Evolutionary conservation across 2,113 vertebrate genomes (phyloP).

Genomic region (Raja brachyura): DNA sequence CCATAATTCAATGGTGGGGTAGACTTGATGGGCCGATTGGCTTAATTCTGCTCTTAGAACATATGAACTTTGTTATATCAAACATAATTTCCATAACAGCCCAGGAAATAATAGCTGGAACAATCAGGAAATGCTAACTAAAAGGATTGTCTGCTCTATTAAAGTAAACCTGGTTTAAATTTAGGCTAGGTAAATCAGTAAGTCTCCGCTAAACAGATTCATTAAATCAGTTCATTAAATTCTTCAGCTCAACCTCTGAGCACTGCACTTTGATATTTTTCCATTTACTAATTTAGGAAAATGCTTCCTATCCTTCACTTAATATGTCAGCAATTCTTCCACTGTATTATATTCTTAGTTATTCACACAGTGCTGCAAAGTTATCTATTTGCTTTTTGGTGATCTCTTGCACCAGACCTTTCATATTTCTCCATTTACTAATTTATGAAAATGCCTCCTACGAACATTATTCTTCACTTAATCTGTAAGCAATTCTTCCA

Average conservation of each 20-base stretch:
- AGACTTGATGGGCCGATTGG: too few relatives aligned
- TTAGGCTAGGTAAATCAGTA: not conserved
- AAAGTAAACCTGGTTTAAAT: not conserved
- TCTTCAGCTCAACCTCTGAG: too few relatives aligned
- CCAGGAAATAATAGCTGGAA: not conserved
- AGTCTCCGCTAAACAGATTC: too few relatives aligned
- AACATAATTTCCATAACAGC: not conserved
- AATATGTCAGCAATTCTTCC: too few relatives aligned
- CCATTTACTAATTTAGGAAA: not conserved
- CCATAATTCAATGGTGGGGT: too few relatives aligned
- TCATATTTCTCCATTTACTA: too few relatives aligned
- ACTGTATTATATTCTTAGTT: not conserved
- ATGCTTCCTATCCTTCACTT: not conserved
- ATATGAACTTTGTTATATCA: not conserved
- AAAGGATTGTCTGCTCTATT: not conserved
- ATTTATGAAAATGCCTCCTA: too few relatives aligned
- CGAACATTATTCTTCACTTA: not conserved
- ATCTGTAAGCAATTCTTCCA: not conserved
- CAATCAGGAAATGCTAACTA: not conserved
- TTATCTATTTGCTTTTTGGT: too few relatives aligned
- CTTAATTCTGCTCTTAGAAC: too few relatives aligned
- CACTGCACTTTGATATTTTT: not conserved
- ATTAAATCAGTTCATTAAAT: too few relatives aligned
- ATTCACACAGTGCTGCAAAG: not conserved
- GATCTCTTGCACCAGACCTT: too few relatives aligned